phyloP scores from a whole-genome alignment of 2,113 vertebrate genomes.

The Cichladusa arquata region DNA sequence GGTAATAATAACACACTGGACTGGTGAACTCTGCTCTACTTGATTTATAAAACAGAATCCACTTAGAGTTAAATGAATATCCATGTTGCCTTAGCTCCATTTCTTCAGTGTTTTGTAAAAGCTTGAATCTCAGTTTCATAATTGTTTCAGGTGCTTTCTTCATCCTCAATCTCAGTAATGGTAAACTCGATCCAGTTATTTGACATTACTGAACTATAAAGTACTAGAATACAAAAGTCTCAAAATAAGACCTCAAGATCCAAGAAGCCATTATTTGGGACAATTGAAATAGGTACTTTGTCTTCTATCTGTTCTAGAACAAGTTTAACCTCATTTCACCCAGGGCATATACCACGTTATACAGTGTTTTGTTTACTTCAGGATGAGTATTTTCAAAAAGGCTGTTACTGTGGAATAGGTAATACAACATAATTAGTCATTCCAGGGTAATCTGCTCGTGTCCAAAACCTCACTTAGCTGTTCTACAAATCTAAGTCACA shows the following conservation, averaged over 20 bases:
- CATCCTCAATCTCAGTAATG: not conserved
- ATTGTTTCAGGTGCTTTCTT: not conserved
- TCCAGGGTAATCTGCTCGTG: not conserved
- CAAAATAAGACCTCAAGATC: not conserved
- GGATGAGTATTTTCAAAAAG: not conserved
- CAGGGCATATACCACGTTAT: accelerated
- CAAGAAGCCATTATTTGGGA: not conserved
- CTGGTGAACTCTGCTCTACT: not conserved
- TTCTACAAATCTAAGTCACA: not conserved
- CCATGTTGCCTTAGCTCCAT: not conserved
- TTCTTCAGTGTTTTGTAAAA: not conserved
- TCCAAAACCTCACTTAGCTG: not conserved
- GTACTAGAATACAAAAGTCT: not conserved
- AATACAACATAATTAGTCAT: not conserved
- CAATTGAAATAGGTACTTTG: not conserved
- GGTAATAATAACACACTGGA: not conserved
- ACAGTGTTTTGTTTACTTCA: not conserved
- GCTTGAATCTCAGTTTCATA: not conserved
- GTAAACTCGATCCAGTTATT: not conserved
- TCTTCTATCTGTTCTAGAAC: not conserved
- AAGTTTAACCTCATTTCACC: not conserved
- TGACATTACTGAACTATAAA: not conserved
- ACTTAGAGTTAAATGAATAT: not conserved
- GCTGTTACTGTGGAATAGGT: not conserved
- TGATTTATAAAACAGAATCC: not conserved